phyloP scores from a whole-genome alignment of 2,888 invertebrate genomes.

The Nudaria mundana region DNA sequence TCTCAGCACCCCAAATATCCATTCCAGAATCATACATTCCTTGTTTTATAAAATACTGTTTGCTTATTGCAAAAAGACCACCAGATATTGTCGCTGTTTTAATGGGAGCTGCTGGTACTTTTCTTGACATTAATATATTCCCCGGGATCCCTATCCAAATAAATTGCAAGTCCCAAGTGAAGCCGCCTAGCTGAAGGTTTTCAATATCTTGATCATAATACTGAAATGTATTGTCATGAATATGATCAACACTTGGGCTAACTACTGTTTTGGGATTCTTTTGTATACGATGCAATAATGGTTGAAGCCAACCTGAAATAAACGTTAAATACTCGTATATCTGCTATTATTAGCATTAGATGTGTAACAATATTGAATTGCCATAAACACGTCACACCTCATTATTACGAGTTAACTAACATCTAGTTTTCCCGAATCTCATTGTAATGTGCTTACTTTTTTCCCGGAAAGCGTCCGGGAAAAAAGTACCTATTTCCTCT shows the following conservation, averaged over 20 bases:
- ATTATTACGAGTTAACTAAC: too few relatives aligned
- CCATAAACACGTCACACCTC: too few relatives aligned
- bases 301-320: constrained; percentile 93
- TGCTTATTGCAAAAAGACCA: constrained; percentile 97
- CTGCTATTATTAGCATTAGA: too few relatives aligned
- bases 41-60: constrained; percentile 91
- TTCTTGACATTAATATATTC: constrained; percentile 86
- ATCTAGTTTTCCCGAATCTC: too few relatives aligned
- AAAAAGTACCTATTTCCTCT: too few relatives aligned
- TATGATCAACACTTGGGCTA: constrained; percentile 95
- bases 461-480: too few relatives aligned
- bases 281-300: constrained; percentile 90
- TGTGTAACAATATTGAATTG: too few relatives aligned
- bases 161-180: constrained; percentile 95
- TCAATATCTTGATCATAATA: constrained; percentile 89
- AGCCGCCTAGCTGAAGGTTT: constrained; percentile 91
- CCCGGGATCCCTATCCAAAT: constrained; percentile 97
- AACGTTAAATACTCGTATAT: too few relatives aligned
- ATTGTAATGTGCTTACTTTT: too few relatives aligned
- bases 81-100: constrained; percentile 98
- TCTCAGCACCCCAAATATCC: constrained; percentile 97
- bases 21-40: constrained; percentile 98
- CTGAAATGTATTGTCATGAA: constrained; percentile 93
- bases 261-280: constrained; percentile 89
- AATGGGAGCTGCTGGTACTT: constrained; percentile 90